Conservation (phyloP, 2,888 invertebrate genomes). For the Hyposoter didymator region DNA sequence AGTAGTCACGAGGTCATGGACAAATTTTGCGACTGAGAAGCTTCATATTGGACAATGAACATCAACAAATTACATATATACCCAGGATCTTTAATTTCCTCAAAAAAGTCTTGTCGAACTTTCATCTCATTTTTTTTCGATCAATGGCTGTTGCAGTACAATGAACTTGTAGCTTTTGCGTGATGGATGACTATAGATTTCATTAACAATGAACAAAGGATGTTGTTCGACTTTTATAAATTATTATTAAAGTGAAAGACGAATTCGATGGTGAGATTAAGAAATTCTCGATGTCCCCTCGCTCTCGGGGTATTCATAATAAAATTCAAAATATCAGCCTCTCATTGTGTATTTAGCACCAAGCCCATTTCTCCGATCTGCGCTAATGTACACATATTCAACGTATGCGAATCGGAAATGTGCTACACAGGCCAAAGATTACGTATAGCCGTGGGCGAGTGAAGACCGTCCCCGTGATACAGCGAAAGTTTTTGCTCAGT, state of each 20-base stretch:
- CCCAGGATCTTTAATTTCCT: background rate
- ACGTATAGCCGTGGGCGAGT: constrained; percentile 14
- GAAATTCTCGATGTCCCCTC: background rate
- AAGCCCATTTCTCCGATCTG: background rate
- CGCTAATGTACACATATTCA: background rate
- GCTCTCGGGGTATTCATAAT: background rate
- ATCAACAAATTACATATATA: too few relatives aligned
- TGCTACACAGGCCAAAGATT: background rate
- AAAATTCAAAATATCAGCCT: background rate
- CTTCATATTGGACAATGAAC: too few relatives aligned
- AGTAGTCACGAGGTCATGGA: too few relatives aligned
- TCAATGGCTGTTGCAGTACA: too few relatives aligned
- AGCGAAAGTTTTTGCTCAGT: constrained; percentile 18
- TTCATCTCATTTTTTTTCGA: too few relatives aligned
- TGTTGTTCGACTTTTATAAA: too few relatives aligned
- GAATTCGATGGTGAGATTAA: background rate
- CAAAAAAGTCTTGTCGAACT: too few relatives aligned
- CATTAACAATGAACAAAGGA: too few relatives aligned
- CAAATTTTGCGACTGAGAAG: too few relatives aligned
- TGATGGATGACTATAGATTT: too few relatives aligned
- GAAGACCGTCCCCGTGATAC: constrained; percentile 18
- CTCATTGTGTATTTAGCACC: background rate
- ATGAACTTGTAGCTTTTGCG: too few relatives aligned
- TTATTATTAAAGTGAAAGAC: background rate
- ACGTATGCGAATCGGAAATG: constrained; percentile 15